Percentiles rank a stretch among this genome's conserved stretches.
Evolutionary conservation across 2,113 vertebrate species (phyloP).

Genomic region (Megaptera novaeangliae): DNA sequence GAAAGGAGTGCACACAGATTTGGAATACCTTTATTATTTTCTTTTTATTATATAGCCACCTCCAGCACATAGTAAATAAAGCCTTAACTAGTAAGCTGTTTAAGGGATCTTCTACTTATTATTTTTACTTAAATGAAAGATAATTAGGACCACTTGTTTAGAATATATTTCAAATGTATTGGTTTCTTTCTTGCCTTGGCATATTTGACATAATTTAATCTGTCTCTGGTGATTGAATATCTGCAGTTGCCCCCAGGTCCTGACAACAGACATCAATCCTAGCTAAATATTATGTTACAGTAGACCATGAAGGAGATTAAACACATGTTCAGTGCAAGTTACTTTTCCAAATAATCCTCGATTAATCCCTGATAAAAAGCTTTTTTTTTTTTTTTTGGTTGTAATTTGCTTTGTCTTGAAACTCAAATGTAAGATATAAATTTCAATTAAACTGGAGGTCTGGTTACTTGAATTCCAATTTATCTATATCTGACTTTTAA

Average conservation of each 20-base stretch:
- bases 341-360: background rate
- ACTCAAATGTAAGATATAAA: slow-evolving; percentile 31
- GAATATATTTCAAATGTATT: background rate
- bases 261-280: background rate
- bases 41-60: background rate
- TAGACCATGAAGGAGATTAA: background rate
- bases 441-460: background rate
- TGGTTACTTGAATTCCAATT: background rate
- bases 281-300: background rate
- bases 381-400: background rate
- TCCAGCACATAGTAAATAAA: background rate
- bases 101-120: background rate
- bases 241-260: background rate
- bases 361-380: background rate
- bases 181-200: background rate
- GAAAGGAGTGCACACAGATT: background rate
- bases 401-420: slow-evolving; percentile 19
- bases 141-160: background rate
- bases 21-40: background rate
- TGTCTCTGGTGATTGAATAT: background rate
- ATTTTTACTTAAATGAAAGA: background rate
- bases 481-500: background rate
- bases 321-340: background rate
- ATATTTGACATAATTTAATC: background rate
- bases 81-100: background rate